A percentile compares a stretch with the other conserved stretches of the same genome.
Conservation (phyloP, 1,140 invertebrate species). For the Bombus pyrosoma region DNA sequence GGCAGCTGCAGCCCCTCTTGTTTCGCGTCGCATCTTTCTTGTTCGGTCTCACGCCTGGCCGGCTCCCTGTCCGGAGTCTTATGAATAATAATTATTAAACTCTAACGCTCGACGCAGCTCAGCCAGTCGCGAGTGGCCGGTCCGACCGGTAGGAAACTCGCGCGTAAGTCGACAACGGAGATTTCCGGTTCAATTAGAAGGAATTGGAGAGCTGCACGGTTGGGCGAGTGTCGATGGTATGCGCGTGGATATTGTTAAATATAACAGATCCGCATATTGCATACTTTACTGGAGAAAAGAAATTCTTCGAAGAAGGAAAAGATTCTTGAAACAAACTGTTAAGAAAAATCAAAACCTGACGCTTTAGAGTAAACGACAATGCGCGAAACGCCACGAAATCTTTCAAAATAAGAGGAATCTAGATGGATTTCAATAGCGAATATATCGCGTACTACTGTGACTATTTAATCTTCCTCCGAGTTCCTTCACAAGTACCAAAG, state of each 20-base stretch:
- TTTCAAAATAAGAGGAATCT: too few species aligned
- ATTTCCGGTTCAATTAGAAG: conserved; percentile 49
- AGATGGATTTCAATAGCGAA: too few species aligned
- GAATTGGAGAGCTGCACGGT: background rate
- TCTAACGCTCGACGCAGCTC: conserved; percentile 34
- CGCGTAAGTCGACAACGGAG: conserved; percentile 20
- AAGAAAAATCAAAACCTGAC: background rate
- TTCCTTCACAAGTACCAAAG: background rate
- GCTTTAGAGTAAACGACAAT: background rate
- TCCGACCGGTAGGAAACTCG: conserved; percentile 19
- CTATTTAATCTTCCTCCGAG: background rate
- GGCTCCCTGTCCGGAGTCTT: conserved; percentile 75
- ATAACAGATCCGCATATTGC: too few species aligned
- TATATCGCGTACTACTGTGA: too few species aligned
- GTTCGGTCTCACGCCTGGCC: conserved; percentile 79
- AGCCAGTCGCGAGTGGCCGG: conserved; percentile 21
- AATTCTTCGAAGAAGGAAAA: too few species aligned
- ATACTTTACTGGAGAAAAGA: background rate
- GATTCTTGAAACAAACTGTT: too few species aligned
- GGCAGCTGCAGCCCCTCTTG: conserved; percentile 67
- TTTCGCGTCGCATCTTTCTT: conserved; percentile 81
- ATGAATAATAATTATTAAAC: conserved; percentile 82
- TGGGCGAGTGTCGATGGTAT: background rate
- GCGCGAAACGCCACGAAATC: too few species aligned
- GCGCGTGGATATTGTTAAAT: too few species aligned